A percentile compares a stretch with the other conserved stretches of the same genome.
Conservation (phyloP, 2,797 vertebrate species). For the Urocyon cinereoargenteus region DNA sequence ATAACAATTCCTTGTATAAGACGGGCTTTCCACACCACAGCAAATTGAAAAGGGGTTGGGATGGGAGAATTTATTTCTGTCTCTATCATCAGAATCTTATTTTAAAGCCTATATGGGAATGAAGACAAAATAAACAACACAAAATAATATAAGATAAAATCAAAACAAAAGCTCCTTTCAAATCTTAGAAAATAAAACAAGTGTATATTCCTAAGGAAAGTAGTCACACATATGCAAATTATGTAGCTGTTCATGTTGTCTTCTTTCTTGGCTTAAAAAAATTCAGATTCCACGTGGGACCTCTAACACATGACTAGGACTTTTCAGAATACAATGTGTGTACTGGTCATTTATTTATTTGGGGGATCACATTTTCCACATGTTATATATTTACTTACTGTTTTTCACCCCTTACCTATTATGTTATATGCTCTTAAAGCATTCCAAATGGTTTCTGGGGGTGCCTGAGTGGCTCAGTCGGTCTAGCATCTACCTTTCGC, state of each 20-base stretch:
- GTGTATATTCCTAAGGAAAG: constrained; percentile 18
- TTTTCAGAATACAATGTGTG: neutral
- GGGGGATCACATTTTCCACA: neutral
- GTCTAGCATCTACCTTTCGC: too few species aligned
- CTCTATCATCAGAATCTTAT: constrained; percentile 22
- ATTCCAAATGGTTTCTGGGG: constrained; percentile 34
- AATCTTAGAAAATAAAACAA: constrained; percentile 48
- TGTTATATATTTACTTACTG: neutral
- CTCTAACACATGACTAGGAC: neutral
- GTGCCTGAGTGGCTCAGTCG: too few species aligned
- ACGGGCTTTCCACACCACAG: neutral
- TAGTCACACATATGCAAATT: neutral
- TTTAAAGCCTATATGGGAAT: neutral
- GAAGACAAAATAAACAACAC: neutral
- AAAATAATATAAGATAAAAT: constrained; percentile 42
- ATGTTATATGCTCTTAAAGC: neutral
- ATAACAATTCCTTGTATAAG: neutral
- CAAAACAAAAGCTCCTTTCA: constrained; percentile 36
- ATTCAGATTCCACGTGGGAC: neutral
- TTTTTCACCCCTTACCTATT: neutral
- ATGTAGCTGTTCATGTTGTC: neutral
- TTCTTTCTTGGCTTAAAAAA: neutral
- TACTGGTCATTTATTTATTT: neutral
- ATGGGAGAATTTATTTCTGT: neutral
- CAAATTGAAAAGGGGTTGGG: neutral